Evolutionary conservation across 2,888 invertebrate species (phyloP), one percentile per base, ranked within the genome.

Genomic region (Hesperia comma): DNA sequence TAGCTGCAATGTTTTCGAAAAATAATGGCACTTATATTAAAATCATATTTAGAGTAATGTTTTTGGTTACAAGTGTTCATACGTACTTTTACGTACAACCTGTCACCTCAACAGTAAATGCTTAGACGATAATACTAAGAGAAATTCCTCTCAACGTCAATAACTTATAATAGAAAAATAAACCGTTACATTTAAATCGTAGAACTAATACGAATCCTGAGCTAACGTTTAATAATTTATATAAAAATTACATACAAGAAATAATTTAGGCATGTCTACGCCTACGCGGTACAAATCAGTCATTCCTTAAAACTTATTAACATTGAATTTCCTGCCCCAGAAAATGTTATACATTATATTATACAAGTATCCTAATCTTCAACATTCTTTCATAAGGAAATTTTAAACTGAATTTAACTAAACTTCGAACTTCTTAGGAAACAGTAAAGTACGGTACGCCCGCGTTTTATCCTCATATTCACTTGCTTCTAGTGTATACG

Each of bases 241-340:
- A 81, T 81, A 82, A 83, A 82, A 82, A 79, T 84, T 85, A 86
- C 82, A 79, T 81, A 83, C 79, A 81, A 82, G 82, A 81, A 83
- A 82, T 81, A 84, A 81, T 83, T 82, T 82, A 85, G 86, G 85
- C 86, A 79, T 84, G 83, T 82, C 82, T 83, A 86, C 80, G 87
- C 87, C 87, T 86, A 87, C 79, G 81, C 79, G 79, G 81, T 86
- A 88, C 81, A 83, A 84, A 81, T 90, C 90, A 90, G 90, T 90
- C 90, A 85, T 86, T 88, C 83, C 86, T 86, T 88, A 87, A 86
- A 87, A 84, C 81, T 79, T 81, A 79, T 81, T 82, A 79, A 83
- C 74, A 73, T 69, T 71, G 72, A 67, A 67, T 63, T 61, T 37
- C 46, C 32, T 53, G 64, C 26, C 58, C 53, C 58, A 57, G 40